A percentile compares a stretch with the other conserved stretches of the same genome.
Conservation (phyloP, 2,113 vertebrate genomes). For the Alligator mississippiensis region DNA sequence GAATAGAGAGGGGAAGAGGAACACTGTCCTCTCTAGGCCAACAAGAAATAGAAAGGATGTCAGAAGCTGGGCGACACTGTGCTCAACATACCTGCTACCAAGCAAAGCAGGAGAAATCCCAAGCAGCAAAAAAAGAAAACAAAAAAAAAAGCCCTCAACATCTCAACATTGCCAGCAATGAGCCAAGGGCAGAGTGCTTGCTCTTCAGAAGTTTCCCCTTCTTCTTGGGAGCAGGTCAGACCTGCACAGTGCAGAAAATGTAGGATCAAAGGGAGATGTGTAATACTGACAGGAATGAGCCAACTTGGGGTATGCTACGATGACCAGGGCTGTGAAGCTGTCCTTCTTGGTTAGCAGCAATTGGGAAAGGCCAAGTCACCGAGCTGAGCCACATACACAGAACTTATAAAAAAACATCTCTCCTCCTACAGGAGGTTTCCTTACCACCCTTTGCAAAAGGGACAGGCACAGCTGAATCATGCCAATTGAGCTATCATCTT, state of each 20-base stretch:
- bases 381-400: not conserved
- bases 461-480: too few species aligned
- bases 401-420: too few species aligned
- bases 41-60: not conserved
- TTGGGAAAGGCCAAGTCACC: not conserved
- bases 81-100: not conserved
- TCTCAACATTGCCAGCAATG: not conserved
- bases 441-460: too few species aligned
- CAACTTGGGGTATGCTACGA: not conserved
- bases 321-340: not conserved
- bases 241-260: not conserved
- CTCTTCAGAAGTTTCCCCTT: not conserved
- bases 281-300: not conserved
- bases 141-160: not conserved
- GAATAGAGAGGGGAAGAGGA: not conserved
- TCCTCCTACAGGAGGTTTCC: too few species aligned
- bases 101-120: not conserved
- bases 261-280: not conserved
- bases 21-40: constrained; percentile 21
- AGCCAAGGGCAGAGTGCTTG: not conserved
- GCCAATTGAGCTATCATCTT: not conserved
- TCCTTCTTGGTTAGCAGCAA: not conserved
- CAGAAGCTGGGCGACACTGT: not conserved
- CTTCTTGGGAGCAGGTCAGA: not conserved
- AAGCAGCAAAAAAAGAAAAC: not conserved